Evolutionary conservation across 2,797 vertebrate genomes (phyloP).

Genomic region (Darevskia mixta): DNA sequence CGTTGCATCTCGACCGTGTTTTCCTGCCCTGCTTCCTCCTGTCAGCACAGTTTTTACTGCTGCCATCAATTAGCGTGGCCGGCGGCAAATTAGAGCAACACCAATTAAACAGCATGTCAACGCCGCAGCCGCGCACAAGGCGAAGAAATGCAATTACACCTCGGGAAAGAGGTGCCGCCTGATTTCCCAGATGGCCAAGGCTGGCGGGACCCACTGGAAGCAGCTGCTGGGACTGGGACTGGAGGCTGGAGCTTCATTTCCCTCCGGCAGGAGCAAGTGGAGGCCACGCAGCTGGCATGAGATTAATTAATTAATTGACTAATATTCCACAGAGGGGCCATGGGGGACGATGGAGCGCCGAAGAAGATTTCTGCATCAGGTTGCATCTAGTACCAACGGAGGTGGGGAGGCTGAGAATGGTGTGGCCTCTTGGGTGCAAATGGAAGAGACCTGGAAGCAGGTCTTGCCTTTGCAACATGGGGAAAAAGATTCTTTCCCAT

Average conservation of each 20-base stretch:
- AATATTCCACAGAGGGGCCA: neutral
- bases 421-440: neutral
- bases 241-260: constrained; percentile 3
- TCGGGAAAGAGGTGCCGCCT: neutral
- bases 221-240: neutral
- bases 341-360: neutral
- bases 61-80: constrained; percentile 35
- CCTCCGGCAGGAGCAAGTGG: neutral
- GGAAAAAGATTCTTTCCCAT: neutral
- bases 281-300: neutral
- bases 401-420: neutral
- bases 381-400: neutral
- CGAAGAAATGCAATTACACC: constrained; percentile 41
- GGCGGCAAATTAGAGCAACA: constrained; percentile 22
- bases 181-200: constrained; percentile 34
- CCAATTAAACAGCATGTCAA: constrained; percentile 43
- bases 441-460: neutral
- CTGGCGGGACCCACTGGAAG: constrained; percentile 15
- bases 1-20: neutral
- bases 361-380: neutral
- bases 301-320: constrained; percentile 22
- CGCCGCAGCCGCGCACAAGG: neutral
- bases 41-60: constrained; percentile 38
- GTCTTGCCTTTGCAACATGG: neutral
- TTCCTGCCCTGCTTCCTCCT: neutral